phyloP scores from a whole-genome alignment of 2,797 vertebrate species.

The Danio tinwini region DNA sequence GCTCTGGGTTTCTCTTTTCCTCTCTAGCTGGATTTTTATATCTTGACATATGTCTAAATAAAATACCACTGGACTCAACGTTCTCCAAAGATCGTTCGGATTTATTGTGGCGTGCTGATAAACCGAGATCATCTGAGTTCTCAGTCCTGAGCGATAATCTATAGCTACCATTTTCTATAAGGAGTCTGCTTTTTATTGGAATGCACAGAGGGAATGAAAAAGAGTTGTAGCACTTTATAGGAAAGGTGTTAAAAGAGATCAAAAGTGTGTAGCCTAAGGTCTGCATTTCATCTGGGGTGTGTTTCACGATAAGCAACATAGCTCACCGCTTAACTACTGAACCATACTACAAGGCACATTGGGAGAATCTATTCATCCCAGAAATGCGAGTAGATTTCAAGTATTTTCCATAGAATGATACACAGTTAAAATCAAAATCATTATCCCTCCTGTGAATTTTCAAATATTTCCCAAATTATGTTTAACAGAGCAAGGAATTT shows the following conservation, averaged over 20 bases:
- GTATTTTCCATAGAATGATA: no score
- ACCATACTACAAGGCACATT: no score
- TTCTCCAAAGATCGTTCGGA: constrained; percentile 25
- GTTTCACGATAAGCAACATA: no score
- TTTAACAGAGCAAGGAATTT: no score
- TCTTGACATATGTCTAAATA: constrained; percentile 14
- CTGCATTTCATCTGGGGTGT: not conserved
- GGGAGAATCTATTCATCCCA: no score
- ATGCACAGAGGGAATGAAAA: constrained; percentile 15
- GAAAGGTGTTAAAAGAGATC: not conserved
- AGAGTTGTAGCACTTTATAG: constrained; percentile 4
- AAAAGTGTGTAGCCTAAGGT: not conserved
- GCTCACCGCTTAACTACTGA: no score
- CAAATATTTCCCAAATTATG: no score
- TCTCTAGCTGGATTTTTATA: constrained; percentile 3
- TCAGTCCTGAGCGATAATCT: not conserved
- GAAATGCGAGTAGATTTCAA: no score
- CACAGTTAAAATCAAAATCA: no score
- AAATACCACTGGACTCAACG: constrained; percentile 5
- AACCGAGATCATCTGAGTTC: not conserved
- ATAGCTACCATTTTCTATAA: constrained; percentile 13
- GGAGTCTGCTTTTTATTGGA: constrained; percentile 1
- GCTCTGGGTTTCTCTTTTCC: not conserved
- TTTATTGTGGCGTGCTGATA: constrained; percentile 7
- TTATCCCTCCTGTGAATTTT: no score